Conservation (phyloP, 35 echinoderm and acorn worm species). For the Ptychodera flava region DNA sequence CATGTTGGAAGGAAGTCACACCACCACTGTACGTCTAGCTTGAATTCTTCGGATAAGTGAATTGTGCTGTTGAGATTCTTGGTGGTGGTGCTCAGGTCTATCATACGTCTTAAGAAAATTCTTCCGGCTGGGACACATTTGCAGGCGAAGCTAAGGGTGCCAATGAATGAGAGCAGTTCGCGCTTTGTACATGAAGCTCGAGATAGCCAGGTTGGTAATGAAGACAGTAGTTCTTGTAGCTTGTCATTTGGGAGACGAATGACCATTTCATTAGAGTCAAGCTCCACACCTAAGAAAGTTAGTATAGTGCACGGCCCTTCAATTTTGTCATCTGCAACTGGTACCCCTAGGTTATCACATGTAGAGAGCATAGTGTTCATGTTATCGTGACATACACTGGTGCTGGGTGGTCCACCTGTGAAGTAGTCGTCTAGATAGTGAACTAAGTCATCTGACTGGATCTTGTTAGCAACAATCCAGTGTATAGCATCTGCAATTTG, state of each 20-base stretch:
- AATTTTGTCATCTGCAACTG: background rate
- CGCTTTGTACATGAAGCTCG: background rate
- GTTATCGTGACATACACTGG: too few species aligned
- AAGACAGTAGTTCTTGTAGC: background rate
- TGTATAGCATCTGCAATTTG: background rate
- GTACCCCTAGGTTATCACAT: background rate
- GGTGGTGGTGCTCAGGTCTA: background rate
- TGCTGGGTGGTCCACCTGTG: too few species aligned
- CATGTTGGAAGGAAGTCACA: background rate
- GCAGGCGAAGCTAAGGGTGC: background rate
- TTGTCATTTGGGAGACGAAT: background rate
- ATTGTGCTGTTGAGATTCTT: too few species aligned
- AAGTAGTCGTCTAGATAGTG: too few species aligned
- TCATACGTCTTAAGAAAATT: background rate
- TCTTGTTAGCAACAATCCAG: too few species aligned
- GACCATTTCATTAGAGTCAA: background rate
- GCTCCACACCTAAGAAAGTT: background rate
- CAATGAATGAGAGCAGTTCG: background rate
- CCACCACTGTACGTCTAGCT: background rate
- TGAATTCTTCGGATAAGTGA: too few species aligned
- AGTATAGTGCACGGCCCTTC: background rate
- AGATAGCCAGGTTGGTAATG: background rate
- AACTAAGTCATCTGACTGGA: too few species aligned
- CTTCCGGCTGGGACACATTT: background rate
- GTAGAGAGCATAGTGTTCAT: too few species aligned